Conservation (phyloP, 2,113 vertebrate species). For the Hemiscyllium ocellatum region DNA sequence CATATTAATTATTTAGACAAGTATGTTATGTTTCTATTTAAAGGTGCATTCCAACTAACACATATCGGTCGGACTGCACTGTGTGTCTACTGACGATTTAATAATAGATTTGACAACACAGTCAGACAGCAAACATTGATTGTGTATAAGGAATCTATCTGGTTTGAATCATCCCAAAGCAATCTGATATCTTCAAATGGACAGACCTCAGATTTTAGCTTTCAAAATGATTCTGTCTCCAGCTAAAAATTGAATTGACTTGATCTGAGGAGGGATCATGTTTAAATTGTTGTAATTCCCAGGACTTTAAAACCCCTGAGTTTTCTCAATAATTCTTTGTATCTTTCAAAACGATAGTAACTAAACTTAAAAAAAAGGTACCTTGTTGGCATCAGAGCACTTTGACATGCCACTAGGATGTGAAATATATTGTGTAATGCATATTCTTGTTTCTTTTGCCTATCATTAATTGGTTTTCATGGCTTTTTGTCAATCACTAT, state of each 20-base stretch:
- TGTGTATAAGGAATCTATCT: not conserved
- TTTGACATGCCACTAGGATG: not conserved
- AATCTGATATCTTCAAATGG: not conserved
- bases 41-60: not conserved
- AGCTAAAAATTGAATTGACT: not conserved
- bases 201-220: not conserved
- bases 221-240: not conserved
- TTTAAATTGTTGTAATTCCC: not conserved
- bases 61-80: not conserved
- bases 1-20: slow-evolving; percentile 1
- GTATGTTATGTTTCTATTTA: slow-evolving; percentile 18
- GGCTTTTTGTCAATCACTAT: not conserved
- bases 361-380: not conserved
- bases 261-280: not conserved
- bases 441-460: not conserved
- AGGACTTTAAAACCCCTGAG: not conserved
- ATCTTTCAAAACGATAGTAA: not conserved
- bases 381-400: not conserved
- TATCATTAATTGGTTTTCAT: not conserved
- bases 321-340: not conserved
- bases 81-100: not conserved
- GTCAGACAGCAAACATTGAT: not conserved
- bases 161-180: not conserved
- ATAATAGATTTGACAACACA: not conserved
- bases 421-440: not conserved